phyloP scores from a whole-genome alignment of 2,113 vertebrate species.

The Oxygymnocypris stewartii region DNA sequence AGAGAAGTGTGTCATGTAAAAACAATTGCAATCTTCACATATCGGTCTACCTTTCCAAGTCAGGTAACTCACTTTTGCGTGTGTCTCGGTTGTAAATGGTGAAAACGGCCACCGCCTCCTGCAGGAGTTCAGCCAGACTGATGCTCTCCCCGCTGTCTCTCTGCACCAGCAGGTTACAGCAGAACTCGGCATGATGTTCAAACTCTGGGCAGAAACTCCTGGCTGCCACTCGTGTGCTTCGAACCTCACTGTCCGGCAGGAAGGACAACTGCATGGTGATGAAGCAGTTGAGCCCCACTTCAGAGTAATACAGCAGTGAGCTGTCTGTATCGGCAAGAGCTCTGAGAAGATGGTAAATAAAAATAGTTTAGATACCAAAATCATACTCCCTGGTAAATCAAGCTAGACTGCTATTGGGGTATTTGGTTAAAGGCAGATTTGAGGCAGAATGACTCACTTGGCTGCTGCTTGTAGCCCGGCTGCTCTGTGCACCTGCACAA shows the following conservation, averaged over 20 bases:
- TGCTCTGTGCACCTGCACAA: constrained; percentile 84
- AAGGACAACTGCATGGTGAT: constrained; percentile 82
- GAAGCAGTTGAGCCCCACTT: constrained; percentile 84
- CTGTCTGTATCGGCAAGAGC: constrained; percentile 76
- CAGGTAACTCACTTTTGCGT: constrained; percentile 59
- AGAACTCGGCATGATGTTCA: constrained; percentile 78
- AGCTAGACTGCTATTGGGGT: neutral
- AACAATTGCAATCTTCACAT: neutral
- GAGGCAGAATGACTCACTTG: constrained; percentile 73
- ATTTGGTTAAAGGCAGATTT: neutral
- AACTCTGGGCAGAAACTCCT: constrained; percentile 89
- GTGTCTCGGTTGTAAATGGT: constrained; percentile 84
- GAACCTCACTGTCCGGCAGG: constrained; percentile 75
- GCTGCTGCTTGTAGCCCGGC: constrained; percentile 90
- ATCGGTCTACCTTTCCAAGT: neutral
- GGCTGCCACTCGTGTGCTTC: constrained; percentile 75
- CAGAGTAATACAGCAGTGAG: constrained; percentile 72
- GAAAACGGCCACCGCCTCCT: constrained; percentile 78
- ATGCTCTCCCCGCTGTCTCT: constrained; percentile 80
- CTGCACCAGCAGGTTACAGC: constrained; percentile 79
- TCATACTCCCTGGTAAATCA: neutral
- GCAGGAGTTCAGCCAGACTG: constrained; percentile 87
- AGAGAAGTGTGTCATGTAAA: neutral
- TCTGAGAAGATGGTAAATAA: constrained; percentile 64
- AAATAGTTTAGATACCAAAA: neutral